These are phyloP conservation scores for Pitta sordida DNA, from an alignment of 2,113 vertebrate genomes.

Conservation along the genomic window DNA sequence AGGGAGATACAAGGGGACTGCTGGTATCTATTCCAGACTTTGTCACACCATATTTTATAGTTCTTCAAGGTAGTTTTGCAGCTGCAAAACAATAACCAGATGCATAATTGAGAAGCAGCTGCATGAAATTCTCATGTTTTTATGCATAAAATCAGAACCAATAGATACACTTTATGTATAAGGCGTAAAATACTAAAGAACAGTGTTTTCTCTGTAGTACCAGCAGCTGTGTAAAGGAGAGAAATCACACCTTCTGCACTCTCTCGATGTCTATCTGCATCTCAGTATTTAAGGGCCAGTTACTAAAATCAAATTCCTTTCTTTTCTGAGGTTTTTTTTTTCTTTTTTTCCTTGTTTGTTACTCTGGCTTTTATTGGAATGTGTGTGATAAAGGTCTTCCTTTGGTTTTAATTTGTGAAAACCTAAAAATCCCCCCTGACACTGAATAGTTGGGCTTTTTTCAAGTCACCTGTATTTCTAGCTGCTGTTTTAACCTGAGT, in stretches of 20 bases:
- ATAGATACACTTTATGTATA: conserved; percentile 24
- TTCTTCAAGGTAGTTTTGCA: conserved; percentile 52
- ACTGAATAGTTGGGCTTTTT: not conserved
- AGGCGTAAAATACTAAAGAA: conserved; percentile 47
- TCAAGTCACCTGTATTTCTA: not conserved
- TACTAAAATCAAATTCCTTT: not conserved
- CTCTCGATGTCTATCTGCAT: conserved; percentile 62
- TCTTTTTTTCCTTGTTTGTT: not conserved
- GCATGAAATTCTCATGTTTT: conserved; percentile 58
- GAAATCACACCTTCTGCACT: conserved; percentile 42
- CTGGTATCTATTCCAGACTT: conserved; percentile 46
- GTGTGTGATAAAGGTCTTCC: not conserved
- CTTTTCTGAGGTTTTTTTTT: not conserved
- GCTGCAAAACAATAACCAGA: conserved; percentile 60
- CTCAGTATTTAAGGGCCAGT: conserved; percentile 16
- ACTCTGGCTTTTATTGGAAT: not conserved
- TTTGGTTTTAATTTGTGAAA: not conserved
- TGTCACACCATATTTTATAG: conserved; percentile 5
- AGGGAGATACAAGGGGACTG: not conserved
- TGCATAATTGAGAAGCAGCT: conserved; percentile 59
- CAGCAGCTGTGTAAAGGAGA: conserved; percentile 62
- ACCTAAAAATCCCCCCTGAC: not conserved
- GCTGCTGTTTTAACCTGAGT: not conserved
- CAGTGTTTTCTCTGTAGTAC: conserved; percentile 3
- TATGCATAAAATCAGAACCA: conserved; percentile 37